Evolutionary conservation across 1,140 invertebrate species (phyloP).

Genomic region (Drosophila tristis): DNA sequence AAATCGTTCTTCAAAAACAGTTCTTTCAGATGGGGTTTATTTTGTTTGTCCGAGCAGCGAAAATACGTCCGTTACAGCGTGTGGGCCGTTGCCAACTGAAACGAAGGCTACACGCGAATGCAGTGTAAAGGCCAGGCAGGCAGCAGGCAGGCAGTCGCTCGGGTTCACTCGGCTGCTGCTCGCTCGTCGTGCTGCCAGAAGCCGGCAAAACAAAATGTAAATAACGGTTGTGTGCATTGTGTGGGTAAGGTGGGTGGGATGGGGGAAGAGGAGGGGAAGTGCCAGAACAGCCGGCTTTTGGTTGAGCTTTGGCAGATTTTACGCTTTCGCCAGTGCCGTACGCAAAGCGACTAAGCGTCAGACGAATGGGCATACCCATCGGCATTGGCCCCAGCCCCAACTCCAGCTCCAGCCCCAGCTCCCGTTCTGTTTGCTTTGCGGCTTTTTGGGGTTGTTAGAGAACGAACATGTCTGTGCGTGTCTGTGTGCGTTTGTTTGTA

Average conservation of each 20-base stretch:
- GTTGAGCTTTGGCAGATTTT: slow-evolving; percentile 71
- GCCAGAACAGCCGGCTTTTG: slow-evolving; percentile 64
- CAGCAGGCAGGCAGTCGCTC: slow-evolving; percentile 1
- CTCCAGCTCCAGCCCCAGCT: slow-evolving; percentile 19
- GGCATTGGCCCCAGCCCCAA: slow-evolving; percentile 12
- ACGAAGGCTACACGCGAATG: slow-evolving; percentile 49
- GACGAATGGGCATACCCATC: slow-evolving; percentile 36
- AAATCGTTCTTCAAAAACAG: slow-evolving; percentile 1
- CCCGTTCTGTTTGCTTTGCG: slow-evolving; percentile 63
- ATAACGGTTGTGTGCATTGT: slow-evolving; percentile 50
- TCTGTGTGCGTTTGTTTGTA: slow-evolving; percentile 62
- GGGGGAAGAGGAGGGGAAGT: not conserved
- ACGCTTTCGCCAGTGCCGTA: slow-evolving; percentile 37
- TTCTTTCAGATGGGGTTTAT: slow-evolving; percentile 6
- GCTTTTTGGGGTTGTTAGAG: slow-evolving; percentile 79
- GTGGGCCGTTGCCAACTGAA: slow-evolving; percentile 82
- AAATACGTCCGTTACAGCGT: slow-evolving; percentile 68
- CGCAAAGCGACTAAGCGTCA: slow-evolving; percentile 34
- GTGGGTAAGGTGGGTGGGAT: not conserved
- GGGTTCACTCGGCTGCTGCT: not conserved
- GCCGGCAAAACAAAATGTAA: slow-evolving; percentile 81
- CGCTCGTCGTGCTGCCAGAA: slow-evolving; percentile 53
- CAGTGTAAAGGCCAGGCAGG: slow-evolving; percentile 32
- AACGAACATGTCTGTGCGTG: slow-evolving; percentile 23
- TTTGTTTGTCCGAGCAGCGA: slow-evolving; percentile 19